phyloP scores from a whole-genome alignment of 2,888 invertebrate genomes.

The Tridacna gigas region DNA sequence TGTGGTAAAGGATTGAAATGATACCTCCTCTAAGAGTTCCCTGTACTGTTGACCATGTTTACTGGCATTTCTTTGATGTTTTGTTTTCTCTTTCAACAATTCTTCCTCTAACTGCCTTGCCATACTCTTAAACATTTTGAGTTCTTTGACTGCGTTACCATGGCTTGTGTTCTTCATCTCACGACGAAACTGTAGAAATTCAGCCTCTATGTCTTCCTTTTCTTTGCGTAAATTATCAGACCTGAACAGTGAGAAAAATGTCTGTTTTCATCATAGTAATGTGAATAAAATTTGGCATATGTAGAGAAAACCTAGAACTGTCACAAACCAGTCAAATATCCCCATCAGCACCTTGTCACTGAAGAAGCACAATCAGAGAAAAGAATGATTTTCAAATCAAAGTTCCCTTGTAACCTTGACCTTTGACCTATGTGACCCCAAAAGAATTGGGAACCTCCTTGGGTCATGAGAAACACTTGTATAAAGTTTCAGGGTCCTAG shows the following conservation, averaged over 20 bases:
- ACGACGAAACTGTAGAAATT: constrained; percentile 77
- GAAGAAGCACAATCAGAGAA: too few species aligned
- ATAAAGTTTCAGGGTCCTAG: too few species aligned
- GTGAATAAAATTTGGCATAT: too few species aligned
- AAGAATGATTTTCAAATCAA: too few species aligned
- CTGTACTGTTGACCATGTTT: constrained; percentile 81
- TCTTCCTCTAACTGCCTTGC: constrained; percentile 83
- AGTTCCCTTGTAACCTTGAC: too few species aligned
- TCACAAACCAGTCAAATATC: too few species aligned
- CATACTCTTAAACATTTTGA: constrained; percentile 80
- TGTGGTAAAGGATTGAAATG: too few species aligned
- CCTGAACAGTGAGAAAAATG: constrained; percentile 56
- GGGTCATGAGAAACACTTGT: too few species aligned
- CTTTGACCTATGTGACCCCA: too few species aligned
- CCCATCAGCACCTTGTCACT: too few species aligned
- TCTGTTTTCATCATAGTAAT: neutral
- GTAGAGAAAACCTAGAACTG: too few species aligned
- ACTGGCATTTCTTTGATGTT: constrained; percentile 77
- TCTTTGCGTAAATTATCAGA: constrained; percentile 76
- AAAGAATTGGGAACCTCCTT: too few species aligned
- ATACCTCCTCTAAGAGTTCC: constrained; percentile 81
- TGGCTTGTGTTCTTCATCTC: constrained; percentile 77
- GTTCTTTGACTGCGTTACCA: constrained; percentile 79
- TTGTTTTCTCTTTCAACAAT: constrained; percentile 81
- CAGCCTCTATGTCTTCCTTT: constrained; percentile 81